Evolutionary conservation across 2,797 vertebrate species (phyloP).

Genomic region (Darevskia nairensis): DNA sequence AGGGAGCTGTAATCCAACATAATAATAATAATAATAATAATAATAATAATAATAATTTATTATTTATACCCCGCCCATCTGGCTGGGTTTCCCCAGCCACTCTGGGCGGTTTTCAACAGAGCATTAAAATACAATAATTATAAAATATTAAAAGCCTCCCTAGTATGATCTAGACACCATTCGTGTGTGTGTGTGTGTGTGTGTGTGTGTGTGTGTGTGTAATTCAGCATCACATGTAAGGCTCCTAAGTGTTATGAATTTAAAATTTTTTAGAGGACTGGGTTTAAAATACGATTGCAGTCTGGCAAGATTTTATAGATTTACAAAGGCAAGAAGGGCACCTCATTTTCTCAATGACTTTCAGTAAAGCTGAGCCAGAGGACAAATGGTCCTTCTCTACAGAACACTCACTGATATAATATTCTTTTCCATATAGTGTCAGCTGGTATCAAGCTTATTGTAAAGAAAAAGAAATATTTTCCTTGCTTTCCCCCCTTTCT

Average conservation of each 20-base stretch:
- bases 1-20: no score
- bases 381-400: not conserved
- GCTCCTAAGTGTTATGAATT: not conserved
- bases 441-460: slow-evolving; percentile 4
- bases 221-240: not conserved
- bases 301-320: not conserved
- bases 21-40: no score
- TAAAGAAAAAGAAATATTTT: no score
- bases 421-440: not conserved
- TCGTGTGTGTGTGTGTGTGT: no score
- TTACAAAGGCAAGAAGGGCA: not conserved
- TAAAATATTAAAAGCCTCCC: no score
- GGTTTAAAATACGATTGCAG: not conserved
- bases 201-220: no score
- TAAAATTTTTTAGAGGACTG: not conserved
- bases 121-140: no score
- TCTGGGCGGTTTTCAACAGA: no score
- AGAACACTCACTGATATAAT: not conserved
- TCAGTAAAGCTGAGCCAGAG: not conserved
- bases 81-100: no score
- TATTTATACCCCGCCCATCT: no score
- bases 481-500: slow-evolving; percentile 13
- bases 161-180: no score
- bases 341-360: not conserved
- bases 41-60: no score